These are phyloP conservation scores for Dicrostonyx torquatus DNA, from an alignment of 2,797 vertebrate species.

Conservation along the genomic window DNA sequence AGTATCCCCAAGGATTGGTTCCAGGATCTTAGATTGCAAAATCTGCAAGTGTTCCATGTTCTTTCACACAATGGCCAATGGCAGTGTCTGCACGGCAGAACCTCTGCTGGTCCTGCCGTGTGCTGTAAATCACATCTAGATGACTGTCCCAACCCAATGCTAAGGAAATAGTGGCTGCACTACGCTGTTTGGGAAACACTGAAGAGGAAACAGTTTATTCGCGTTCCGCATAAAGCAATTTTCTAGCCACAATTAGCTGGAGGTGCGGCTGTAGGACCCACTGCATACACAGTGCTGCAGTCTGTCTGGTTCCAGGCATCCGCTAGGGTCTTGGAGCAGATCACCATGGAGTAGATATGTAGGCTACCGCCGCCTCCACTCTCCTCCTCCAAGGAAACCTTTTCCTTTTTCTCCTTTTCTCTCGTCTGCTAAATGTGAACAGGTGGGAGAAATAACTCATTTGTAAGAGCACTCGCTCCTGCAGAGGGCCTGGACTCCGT, in stretches of 20 bases:
- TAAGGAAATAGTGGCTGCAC: background rate
- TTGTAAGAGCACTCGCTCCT: background rate
- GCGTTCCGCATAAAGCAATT: background rate
- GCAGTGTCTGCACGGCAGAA: accelerated
- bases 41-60: background rate
- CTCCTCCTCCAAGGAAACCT: background rate
- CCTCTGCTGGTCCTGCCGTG: no score
- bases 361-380: accelerated
- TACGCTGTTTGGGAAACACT: background rate
- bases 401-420: background rate
- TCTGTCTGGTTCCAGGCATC: background rate
- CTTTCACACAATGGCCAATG: background rate
- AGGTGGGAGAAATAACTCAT: background rate
- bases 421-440: background rate
- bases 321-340: background rate
- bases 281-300: no score
- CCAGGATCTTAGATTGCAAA: background rate
- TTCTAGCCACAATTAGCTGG: background rate
- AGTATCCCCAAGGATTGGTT: background rate
- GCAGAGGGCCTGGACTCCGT: background rate
- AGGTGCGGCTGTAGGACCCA: background rate
- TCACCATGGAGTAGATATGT: background rate
- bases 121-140: background rate
- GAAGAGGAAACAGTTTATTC: background rate
- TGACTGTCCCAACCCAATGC: background rate